Percentiles rank a stretch among this genome's conserved stretches.
phyloP scores from a whole-genome alignment of 2,113 vertebrate genomes.

The Zapus hudsonius region DNA sequence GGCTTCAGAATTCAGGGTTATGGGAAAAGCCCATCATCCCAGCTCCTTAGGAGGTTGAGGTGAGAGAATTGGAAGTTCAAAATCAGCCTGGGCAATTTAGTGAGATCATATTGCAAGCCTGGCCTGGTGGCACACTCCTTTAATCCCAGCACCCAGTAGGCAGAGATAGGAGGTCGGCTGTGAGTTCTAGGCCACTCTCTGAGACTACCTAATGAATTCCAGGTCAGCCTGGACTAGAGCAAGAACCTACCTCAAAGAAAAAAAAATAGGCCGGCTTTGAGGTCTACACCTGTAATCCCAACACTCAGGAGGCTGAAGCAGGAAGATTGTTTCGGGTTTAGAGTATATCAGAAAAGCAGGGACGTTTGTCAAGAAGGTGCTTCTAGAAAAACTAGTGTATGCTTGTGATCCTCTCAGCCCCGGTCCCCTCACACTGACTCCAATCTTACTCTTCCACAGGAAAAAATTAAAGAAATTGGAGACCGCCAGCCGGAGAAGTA shows the following conservation, averaged over 20 bases:
- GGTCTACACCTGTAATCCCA: too few species aligned
- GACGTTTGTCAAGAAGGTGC: not conserved
- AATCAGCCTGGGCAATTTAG: not conserved
- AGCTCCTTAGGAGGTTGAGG: not conserved
- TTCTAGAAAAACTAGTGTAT: not conserved
- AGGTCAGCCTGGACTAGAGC: too few species aligned
- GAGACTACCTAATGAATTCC: too few species aligned
- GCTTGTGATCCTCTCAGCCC: not conserved
- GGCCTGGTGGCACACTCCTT: not conserved
- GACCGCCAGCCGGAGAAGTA: constrained; percentile 97
- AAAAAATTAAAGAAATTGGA: constrained; percentile 97
- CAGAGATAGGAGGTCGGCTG: not conserved
- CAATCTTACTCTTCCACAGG: constrained; percentile 84
- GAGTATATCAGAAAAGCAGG: too few species aligned
- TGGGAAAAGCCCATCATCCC: not conserved
- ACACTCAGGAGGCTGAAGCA: too few species aligned
- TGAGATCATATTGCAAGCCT: not conserved
- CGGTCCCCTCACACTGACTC: not conserved
- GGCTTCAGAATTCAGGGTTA: too few species aligned
- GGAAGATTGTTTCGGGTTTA: too few species aligned
- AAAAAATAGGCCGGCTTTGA: not conserved
- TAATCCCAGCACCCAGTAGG: not conserved
- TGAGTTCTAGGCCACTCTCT: too few species aligned
- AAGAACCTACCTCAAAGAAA: not conserved
- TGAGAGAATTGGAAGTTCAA: not conserved